Evolutionary conservation across 2,888 invertebrate genomes (phyloP), one percentile per base, ranked within the genome.

Genomic region (Panopea generosa): DNA sequence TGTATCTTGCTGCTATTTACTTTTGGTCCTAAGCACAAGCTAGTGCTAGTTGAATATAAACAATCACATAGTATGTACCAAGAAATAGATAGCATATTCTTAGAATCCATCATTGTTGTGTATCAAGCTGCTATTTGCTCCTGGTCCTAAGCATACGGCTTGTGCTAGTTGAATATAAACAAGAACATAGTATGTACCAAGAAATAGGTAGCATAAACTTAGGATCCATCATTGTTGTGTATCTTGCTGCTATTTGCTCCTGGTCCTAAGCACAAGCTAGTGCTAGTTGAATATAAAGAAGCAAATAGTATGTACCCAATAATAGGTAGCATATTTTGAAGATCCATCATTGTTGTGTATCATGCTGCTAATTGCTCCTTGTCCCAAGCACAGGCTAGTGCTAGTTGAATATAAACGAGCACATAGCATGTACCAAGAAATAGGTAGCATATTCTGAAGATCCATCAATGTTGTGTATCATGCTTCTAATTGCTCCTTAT

Each of bases 171-270:
- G 26, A 27, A 27, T 40, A 16, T 18, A 43, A 22, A 63, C 63
- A 63, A 63, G 55, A 52, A 63, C 63, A 50, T 9, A 53, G 16
- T 53, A 53, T 53, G 63, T 53, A 53, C 52, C 63, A 52, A 63
- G 63, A 53, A 53, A 20, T 53, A 63, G 43, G 45, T 18, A 53
- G 40, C 53, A 63, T 20, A 38, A 9, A n/a, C n/a, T n/a, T n/a
- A 7, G 33, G 4, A 33, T 33, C 33, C 11, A 33, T 33, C 33
- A 33, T 33, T 11, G n/a, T 26, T 29, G 7, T 7, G 22, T 16
- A 3, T 18, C 27, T 29, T 49, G 45, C 7, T 26, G 22, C 9
- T 60, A 52, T 52, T 38, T 52, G 40, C 33, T 11, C 62, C 22
- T 52, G 20, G 33, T 38, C 24, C 33, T 38, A 52, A 61, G 62